Percentiles rank a stretch among this genome's conserved stretches.
These are phyloP conservation scores for Esox niger DNA, from an alignment of 2,113 vertebrate genomes.

Conservation along the genomic window DNA sequence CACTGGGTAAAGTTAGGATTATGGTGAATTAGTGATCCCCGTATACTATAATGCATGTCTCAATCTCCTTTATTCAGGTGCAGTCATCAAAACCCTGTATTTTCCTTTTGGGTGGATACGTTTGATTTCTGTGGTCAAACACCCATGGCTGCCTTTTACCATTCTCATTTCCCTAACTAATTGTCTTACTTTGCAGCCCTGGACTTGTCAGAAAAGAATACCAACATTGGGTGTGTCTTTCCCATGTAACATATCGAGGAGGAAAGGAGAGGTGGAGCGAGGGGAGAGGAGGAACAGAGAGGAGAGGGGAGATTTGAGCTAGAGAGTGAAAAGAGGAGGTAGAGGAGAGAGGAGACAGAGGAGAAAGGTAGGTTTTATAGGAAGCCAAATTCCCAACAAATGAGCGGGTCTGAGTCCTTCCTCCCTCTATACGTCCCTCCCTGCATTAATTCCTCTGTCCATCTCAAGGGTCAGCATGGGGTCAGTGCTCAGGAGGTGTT, in stretches of 20 bases:
- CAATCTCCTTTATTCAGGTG: no score
- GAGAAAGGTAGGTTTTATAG: background rate
- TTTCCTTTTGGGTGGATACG: no score
- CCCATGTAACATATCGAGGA: background rate
- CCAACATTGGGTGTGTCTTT: background rate
- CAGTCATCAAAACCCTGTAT: no score
- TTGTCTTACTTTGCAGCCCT: background rate
- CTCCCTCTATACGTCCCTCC: background rate
- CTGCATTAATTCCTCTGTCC: background rate
- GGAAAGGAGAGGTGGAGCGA: background rate
- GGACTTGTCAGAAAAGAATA: background rate
- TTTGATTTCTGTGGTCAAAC: no score
- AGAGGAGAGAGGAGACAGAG: background rate
- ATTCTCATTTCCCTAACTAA: background rate
- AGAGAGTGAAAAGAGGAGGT: no score
- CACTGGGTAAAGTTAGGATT: no score
- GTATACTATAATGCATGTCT: no score
- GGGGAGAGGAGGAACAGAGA: background rate
- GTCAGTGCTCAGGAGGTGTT: background rate
- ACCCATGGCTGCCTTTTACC: background rate
- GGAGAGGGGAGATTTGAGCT: no score
- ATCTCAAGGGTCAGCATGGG: background rate
- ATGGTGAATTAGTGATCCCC: no score
- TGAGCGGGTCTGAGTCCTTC: background rate
- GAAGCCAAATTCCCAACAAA: background rate